Base-by-base conservation (phyloP, 2,888 invertebrate species). In the Drosophila koepferae region DNA sequence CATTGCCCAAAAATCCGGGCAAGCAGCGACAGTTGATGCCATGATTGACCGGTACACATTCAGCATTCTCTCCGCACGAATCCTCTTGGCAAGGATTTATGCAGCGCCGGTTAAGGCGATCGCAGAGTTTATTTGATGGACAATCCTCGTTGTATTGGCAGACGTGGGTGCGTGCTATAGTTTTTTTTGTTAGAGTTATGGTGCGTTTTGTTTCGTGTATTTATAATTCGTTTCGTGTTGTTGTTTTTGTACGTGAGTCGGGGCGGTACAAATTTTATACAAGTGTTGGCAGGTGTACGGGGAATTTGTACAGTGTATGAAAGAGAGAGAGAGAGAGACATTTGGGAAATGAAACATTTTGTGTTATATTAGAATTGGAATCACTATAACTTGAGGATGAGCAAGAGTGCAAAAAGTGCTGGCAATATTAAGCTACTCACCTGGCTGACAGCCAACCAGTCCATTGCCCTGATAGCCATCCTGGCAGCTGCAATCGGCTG, bases 81-180 rank as follows among this genome's bases (percentile, higher is more conserved):
- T 97, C 96, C 81, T 96, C 95, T 81, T 95, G 94, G 91, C 97
- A 97, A 3, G 97, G 97, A 92, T 95, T 97, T 79, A 97, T 96
- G 91, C 98, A 98, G 56, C 96, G 94, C 91, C 97, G 94, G 90
- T 97, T 97, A 58, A 97, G 93, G 81, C 97, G 95, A 92, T 98
- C 97, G 92, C 98, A 98, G 28, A 97, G 94, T 86, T 97, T 95
- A 87, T 96, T 95, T n/a, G 97, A 96, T 63, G 97, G 97, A 91
- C 98, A 98, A 90, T 98, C 97, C 94, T 97, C 97, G 90, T 98
- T 97, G 93, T 97, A 97, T 92, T 97, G 97, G 91, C 98, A 98
- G 60, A 97, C 95, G 59, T 85, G 79, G 66, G 88, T 77, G 73
- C 77, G 85, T 80, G 82, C 90, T 86, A 63, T 65, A 46, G 60